phyloP scores from a whole-genome alignment of 35 echinoderm and acorn worm genomes.

The Hemicentrotus pulcherrimus region DNA sequence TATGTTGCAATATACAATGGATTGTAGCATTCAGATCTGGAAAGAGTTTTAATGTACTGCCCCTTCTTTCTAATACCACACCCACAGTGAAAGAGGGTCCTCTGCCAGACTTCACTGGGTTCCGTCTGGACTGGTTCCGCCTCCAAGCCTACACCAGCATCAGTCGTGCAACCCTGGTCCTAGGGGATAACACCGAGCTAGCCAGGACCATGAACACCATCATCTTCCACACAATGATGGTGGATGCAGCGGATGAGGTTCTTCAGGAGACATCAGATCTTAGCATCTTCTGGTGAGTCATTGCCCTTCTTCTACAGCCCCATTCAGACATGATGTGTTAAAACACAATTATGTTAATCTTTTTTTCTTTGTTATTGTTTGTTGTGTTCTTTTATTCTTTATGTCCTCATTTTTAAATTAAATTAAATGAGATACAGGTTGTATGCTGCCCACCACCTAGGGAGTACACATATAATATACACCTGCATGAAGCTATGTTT shows the following conservation, averaged over 20 bases:
- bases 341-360: too few species aligned
- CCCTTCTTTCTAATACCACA: not conserved
- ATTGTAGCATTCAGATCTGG: too few species aligned
- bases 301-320: not conserved
- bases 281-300: slow-evolving; percentile 88
- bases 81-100: slow-evolving; percentile 13
- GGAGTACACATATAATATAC: too few species aligned
- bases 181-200: slow-evolving; percentile 80
- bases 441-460: too few species aligned
- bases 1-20: too few species aligned
- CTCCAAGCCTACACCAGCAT: slow-evolving; percentile 96
- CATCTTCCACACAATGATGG: slow-evolving; percentile 96
- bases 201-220: slow-evolving; percentile 94
- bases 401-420: too few species aligned
- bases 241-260: slow-evolving; percentile 87
- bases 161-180: slow-evolving; percentile 77
- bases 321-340: not conserved
- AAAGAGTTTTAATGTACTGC: too few species aligned
- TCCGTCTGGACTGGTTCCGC: slow-evolving; percentile 96
- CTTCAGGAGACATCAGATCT: slow-evolving; percentile 89
- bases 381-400: too few species aligned
- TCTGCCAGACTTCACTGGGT: slow-evolving; percentile 81
- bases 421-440: too few species aligned
- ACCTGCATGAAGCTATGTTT: too few species aligned
- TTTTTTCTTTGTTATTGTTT: too few species aligned